Evolutionary conservation across 2,888 invertebrate genomes (phyloP).

Genomic region (Serripes groenlandicus): DNA sequence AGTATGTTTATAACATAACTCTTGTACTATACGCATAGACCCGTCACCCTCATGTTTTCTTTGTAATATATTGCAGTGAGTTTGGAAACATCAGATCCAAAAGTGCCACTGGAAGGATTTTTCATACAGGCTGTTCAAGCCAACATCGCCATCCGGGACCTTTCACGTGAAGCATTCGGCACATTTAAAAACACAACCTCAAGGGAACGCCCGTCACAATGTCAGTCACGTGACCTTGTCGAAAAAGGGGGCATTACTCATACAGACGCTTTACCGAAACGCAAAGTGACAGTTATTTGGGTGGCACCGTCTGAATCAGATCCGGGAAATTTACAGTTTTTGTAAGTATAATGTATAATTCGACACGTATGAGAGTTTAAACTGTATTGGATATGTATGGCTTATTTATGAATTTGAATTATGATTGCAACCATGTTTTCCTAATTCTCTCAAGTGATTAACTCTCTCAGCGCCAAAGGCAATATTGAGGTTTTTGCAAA

Average conservation of each 20-base stretch:
- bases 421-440: background rate
- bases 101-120: constrained; percentile 46
- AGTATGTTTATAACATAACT: too few relatives aligned
- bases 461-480: background rate
- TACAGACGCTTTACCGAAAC: constrained; percentile 30
- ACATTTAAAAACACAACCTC: constrained; percentile 44
- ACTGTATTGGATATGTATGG: background rate
- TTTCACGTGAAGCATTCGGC: constrained; percentile 54
- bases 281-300: constrained; percentile 47
- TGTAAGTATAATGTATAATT: constrained; percentile 38
- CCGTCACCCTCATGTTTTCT: too few relatives aligned
- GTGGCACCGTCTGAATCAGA: constrained; percentile 45
- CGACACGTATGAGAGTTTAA: background rate
- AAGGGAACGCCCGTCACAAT: constrained; percentile 45
- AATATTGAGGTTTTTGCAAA: background rate
- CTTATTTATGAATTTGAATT: background rate
- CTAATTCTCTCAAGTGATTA: background rate
- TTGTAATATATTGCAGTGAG: constrained; percentile 53
- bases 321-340: constrained; percentile 60
- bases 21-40: too few relatives aligned
- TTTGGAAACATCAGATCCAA: constrained; percentile 20
- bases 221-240: constrained; percentile 35
- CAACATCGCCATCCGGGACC: constrained; percentile 47
- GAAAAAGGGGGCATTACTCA: constrained; percentile 59
- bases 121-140: constrained; percentile 64